These are phyloP conservation scores for Drosophila neotestacea DNA, from an alignment of 2,888 invertebrate species.

Conservation along the genomic window DNA sequence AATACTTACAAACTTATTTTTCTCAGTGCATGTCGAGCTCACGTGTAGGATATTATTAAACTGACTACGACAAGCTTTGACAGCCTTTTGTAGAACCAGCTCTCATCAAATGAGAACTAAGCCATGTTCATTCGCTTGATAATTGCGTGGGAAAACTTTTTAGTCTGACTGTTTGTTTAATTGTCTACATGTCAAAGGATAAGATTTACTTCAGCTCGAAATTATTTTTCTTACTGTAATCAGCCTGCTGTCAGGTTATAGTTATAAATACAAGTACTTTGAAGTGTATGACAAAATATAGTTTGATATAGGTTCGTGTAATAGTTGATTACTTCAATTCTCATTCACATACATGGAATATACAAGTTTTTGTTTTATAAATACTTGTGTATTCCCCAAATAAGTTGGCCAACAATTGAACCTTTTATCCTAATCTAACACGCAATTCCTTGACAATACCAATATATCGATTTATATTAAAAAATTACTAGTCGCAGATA, in stretches of 20 bases:
- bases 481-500: conserved; percentile 6
- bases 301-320: conserved; percentile 7
- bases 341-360: not conserved
- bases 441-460: conserved; percentile 1
- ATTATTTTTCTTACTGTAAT: not conserved
- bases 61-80: conserved; percentile 9
- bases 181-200: not conserved
- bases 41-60: conserved; percentile 20
- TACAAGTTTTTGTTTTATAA: not conserved
- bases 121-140: conserved; percentile 8
- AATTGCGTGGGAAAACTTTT: conserved; percentile 19
- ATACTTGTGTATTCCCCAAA: not conserved
- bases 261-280: conserved; percentile 4
- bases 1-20: not conserved
- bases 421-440: conserved; percentile 17
- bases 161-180: not conserved
- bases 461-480: conserved; percentile 13
- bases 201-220: not conserved
- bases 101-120: conserved; percentile 7
- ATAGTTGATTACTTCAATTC: conserved; percentile 5
- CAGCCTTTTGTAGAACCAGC: conserved; percentile 17
- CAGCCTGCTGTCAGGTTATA: not conserved
- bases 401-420: conserved; percentile 12
- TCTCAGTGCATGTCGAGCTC: conserved; percentile 6
- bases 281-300: conserved; percentile 1